Percentiles rank a stretch among this genome's conserved stretches.
These are phyloP conservation scores for Iselma pallidipennis DNA, from an alignment of 2,888 invertebrate genomes.

Conservation along the genomic window DNA sequence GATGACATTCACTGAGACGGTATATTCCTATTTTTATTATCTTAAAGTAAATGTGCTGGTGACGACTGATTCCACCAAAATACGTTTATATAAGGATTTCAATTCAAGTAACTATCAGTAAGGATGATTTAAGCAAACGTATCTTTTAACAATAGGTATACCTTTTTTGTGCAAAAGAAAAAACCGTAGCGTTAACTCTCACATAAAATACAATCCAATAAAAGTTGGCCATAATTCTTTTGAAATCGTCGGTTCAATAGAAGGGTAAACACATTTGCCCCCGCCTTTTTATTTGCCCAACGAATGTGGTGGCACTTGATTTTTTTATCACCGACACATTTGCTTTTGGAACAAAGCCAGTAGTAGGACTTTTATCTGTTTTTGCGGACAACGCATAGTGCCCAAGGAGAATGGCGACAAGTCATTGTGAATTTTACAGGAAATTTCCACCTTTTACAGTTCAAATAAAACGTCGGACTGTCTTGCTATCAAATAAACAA, in stretches of 20 bases:
- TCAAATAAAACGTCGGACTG: neutral
- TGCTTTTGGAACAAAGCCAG: slow-evolving; percentile 43
- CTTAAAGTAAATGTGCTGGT: neutral
- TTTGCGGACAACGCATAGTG: slow-evolving; percentile 25
- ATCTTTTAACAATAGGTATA: too few species aligned
- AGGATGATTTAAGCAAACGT: too few species aligned
- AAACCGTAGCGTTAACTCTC: neutral
- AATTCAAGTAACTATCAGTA: too few species aligned
- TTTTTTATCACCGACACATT: slow-evolving; percentile 35
- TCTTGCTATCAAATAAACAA: neutral
- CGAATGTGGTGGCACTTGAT: slow-evolving; percentile 33
- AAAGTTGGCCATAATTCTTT: slow-evolving; percentile 35
- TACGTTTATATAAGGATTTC: too few species aligned
- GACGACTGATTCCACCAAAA: neutral
- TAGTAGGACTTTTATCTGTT: slow-evolving; percentile 39
- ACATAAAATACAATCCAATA: slow-evolving; percentile 22
- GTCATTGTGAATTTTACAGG: slow-evolving; percentile 12
- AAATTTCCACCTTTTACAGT: neutral
- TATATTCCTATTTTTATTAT: slow-evolving; percentile 4
- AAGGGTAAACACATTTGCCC: slow-evolving; percentile 38
- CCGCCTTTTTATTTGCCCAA: slow-evolving; percentile 34
- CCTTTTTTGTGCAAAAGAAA: too few species aligned
- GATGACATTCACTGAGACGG: slow-evolving; percentile 2
- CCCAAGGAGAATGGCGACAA: slow-evolving; percentile 24
- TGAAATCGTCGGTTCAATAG: slow-evolving; percentile 35